phyloP scores from a whole-genome alignment of 2,797 vertebrate species.

The Bucorvus abyssinicus region DNA sequence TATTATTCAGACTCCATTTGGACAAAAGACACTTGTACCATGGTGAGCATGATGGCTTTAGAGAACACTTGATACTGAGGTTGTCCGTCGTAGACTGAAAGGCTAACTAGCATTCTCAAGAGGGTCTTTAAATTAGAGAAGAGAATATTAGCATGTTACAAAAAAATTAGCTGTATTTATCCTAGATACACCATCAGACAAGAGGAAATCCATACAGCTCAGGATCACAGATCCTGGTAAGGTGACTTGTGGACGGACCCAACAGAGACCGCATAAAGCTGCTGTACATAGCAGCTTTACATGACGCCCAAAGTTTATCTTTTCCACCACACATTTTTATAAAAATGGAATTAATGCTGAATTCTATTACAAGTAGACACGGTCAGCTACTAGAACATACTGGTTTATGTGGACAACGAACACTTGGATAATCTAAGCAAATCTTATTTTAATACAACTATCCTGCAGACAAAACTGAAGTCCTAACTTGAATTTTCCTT shows the following conservation, averaged over 20 bases:
- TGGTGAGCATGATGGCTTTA: neutral
- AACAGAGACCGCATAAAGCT: neutral
- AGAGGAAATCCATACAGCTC: neutral
- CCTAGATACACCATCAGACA: neutral
- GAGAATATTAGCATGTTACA: neutral
- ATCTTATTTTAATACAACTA: neutral
- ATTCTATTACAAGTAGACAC: neutral
- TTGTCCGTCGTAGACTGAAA: neutral
- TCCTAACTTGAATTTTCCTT: neutral
- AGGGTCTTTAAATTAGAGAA: neutral
- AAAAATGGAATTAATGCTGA: neutral
- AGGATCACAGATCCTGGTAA: neutral
- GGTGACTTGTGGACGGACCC: neutral
- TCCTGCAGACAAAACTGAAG: neutral
- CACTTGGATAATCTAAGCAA: neutral
- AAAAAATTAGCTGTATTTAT: neutral
- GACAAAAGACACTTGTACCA: neutral
- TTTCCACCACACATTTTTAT: neutral
- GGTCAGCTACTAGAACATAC: neutral
- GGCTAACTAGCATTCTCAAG: neutral
- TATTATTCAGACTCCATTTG: neutral
- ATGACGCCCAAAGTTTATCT: rapidly evolving
- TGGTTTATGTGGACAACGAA: neutral
- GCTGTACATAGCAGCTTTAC: no score
- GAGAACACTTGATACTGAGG: neutral